Base-by-base conservation (phyloP, 2,797 vertebrate genomes). In the Helicolenus hilgendorfi region DNA sequence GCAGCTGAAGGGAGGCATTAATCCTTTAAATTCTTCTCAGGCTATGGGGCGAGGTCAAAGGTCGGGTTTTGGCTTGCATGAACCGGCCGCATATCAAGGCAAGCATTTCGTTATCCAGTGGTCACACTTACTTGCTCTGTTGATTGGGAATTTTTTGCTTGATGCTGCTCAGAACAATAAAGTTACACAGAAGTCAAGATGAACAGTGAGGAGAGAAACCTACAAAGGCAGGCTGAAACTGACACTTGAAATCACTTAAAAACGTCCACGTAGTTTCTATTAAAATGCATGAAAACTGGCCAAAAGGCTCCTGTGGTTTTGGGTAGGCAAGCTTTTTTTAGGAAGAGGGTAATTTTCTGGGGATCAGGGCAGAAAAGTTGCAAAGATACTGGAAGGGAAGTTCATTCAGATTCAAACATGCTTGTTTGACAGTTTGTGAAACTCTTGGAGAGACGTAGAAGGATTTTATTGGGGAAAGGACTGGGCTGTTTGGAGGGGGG, bases 121-220 rank as follows among this genome's bases (percentile, higher is more conserved):
- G 92, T 95, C 38, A 97, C 95, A 99, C 99, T 99, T 99, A 99
- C 99, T 99, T 99, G 98, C 98, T 98, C 97, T 98, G 97, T 77
- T 97, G 97, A 95, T 98, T 97, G 96, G 98, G 96, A 94, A 99
- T 98, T 98, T 99, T 99, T 99, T 98, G 98, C 98, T 99, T 99
- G 99, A 99, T 98, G 98, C 99, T 99, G 99, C 98, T 98, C 98
- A 97, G 92, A 75, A 95, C 79, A 94, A 92, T 83, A 81, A 86
- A 87, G 95, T 96, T 94, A 92, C 84, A 96, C 91, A 96, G 75
- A 94, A 97, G 90, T 83, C 96, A 96, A 98, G 96, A 97, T 97
- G 97, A 98, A 97, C 97, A 98, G 95, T 98, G 96, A 98, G 97
- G 81, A 92, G 78, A 89, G 82, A 89, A 55, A 78, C 63, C 13